Conservation (phyloP, 2,888 invertebrate genomes). For the Drosophila tanythrix region DNA sequence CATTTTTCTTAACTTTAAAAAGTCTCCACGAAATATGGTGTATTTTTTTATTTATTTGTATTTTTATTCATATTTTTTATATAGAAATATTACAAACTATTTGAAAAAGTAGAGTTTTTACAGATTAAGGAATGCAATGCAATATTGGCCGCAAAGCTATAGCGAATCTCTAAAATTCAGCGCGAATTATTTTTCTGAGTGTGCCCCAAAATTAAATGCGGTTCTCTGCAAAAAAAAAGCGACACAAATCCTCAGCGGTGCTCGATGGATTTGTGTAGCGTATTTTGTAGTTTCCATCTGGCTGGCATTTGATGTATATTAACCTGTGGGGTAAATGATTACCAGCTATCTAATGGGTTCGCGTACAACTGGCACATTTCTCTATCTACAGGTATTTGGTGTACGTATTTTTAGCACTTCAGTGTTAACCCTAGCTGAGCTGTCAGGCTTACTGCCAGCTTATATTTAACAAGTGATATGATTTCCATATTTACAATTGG, state of each 20-base stretch:
- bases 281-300: conserved; percentile 3
- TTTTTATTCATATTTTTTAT: not conserved
- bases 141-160: not conserved
- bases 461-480: conserved; percentile 46
- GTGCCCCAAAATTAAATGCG: not conserved
- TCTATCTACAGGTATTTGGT: conserved; percentile 22
- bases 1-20: not conserved
- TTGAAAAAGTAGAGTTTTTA: not conserved
- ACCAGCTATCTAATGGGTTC: conserved; percentile 37
- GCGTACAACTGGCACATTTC: conserved; percentile 36
- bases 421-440: conserved; percentile 49
- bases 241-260: not conserved
- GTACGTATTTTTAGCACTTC: conserved; percentile 50
- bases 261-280: conserved; percentile 9
- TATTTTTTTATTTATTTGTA: not conserved
- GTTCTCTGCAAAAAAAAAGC: not conserved
- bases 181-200: not conserved
- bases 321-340: conserved; percentile 26
- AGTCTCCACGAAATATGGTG: not conserved
- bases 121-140: not conserved
- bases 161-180: not conserved
- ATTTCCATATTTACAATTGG: conserved; percentile 25
- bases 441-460: conserved; percentile 41
- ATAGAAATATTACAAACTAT: not conserved
- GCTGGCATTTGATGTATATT: not conserved